These are phyloP conservation scores for Myathropa florea DNA, from an alignment of 2,888 invertebrate genomes.

Conservation along the genomic window DNA sequence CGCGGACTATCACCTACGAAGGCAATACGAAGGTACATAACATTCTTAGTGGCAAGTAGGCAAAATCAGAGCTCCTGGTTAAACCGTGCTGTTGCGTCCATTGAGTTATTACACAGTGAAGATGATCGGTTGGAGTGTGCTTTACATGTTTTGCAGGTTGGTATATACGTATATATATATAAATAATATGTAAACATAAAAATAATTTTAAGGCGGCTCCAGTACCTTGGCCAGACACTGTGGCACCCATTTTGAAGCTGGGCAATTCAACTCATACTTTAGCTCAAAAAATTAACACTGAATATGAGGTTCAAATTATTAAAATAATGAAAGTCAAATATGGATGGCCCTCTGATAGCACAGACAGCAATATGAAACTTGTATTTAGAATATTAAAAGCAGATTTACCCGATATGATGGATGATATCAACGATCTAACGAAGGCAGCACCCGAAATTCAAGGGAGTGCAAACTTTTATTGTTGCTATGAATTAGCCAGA, in stretches of 20 bases:
- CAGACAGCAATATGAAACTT: conserved; percentile 77
- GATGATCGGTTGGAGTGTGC: conserved; percentile 79
- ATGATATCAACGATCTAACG: conserved; percentile 77
- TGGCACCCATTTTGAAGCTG: conserved; percentile 76
- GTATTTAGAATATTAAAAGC: conserved; percentile 79
- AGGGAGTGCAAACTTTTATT: conserved; percentile 77
- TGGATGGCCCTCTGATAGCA: conserved; percentile 78
- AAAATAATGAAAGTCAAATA: conserved; percentile 80
- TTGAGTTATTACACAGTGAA: conserved; percentile 78
- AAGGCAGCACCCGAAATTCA: conserved; percentile 78
- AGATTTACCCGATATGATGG: conserved; percentile 78
- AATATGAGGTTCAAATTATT: conserved; percentile 79
- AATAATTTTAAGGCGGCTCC: conserved; percentile 75
- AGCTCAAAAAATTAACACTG: conserved; percentile 77
- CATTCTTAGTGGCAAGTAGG: conserved; percentile 76
- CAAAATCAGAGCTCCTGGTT: conserved; percentile 78
- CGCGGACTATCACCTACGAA: conserved; percentile 76
- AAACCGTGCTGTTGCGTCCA: conserved; percentile 77
- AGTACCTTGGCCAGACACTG: conserved; percentile 79
- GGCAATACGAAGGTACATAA: conserved; percentile 78
- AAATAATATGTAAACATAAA: neutral
- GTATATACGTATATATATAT: conserved; percentile 59
- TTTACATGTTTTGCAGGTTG: conserved; percentile 77
- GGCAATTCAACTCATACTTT: conserved; percentile 79
- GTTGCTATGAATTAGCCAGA: conserved; percentile 78